Conservation (phyloP, 2,113 vertebrate species). For the Labeo rohita region DNA sequence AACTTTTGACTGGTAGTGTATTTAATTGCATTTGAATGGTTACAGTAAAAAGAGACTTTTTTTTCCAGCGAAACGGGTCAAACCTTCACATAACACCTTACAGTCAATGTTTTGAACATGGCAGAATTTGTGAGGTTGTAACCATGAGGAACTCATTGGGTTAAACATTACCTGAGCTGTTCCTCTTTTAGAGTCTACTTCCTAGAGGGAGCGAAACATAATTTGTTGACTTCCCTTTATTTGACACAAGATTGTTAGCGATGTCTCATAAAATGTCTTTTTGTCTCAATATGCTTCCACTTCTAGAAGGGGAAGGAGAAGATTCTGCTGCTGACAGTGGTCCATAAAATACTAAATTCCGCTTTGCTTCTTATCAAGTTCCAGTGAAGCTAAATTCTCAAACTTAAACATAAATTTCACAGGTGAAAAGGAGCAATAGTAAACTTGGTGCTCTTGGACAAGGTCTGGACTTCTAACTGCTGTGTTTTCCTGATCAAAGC, state of each 20-base stretch:
- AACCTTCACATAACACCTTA: conserved; percentile 9
- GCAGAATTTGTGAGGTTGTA: conserved; percentile 35
- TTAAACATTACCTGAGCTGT: conserved; percentile 49
- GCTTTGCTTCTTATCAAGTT: conserved; percentile 13
- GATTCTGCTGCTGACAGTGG: neutral
- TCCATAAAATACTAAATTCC: conserved; percentile 18
- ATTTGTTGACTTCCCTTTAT: conserved; percentile 58
- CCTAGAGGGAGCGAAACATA: conserved; percentile 44
- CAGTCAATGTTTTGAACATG: conserved; percentile 19
- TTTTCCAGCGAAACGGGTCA: neutral
- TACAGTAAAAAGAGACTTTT: neutral
- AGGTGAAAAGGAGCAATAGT: neutral
- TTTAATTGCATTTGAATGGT: neutral
- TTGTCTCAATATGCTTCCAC: conserved; percentile 38
- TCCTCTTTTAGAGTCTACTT: conserved; percentile 44
- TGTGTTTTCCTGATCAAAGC: neutral
- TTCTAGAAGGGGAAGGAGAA: conserved; percentile 27
- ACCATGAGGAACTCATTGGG: conserved; percentile 43
- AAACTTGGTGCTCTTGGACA: neutral
- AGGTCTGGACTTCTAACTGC: neutral
- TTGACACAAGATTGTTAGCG: conserved; percentile 51
- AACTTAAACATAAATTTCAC: neutral
- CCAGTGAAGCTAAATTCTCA: neutral
- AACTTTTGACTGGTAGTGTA: no score
- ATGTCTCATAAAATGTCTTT: conserved; percentile 47